Conservation (phyloP, 2,797 vertebrate genomes). For the Otolemur crassicaudatus region DNA sequence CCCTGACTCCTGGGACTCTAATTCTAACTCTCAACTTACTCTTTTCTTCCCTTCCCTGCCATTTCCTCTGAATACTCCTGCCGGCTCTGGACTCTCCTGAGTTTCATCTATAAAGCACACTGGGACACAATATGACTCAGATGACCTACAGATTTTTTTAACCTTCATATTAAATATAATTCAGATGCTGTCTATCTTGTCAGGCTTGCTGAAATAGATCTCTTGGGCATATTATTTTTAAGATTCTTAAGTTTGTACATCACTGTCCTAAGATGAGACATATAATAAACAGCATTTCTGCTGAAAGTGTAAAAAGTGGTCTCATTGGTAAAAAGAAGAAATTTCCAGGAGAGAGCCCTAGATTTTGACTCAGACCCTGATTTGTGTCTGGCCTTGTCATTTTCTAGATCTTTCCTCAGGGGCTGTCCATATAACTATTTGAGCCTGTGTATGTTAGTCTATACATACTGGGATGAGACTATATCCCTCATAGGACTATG, state of each 20-base stretch:
- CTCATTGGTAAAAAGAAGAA: neutral
- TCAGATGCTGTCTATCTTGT: neutral
- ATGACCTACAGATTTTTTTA: neutral
- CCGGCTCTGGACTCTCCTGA: neutral
- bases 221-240: slow-evolving; percentile 32
- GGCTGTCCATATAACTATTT: neutral
- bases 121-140: neutral
- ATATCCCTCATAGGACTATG: neutral
- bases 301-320: slow-evolving; percentile 10
- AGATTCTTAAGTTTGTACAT: neutral
- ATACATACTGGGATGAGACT: neutral
- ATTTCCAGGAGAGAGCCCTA: neutral
- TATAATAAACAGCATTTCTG: slow-evolving; percentile 20
- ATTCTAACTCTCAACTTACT: neutral
- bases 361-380: neutral
- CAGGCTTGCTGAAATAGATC: neutral
- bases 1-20: no score
- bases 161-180: slow-evolving; percentile 15
- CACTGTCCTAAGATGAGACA: slow-evolving; percentile 18
- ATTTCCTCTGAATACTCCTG: neutral
- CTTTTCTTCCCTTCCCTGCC: accelerated
- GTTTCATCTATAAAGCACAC: neutral
- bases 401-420: neutral
- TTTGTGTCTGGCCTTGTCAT: neutral
- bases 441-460: neutral